These are phyloP conservation scores for Catalaphyllia jardinei DNA, from an alignment of 64 coral and sea anemone genomes.

Conservation along the genomic window DNA sequence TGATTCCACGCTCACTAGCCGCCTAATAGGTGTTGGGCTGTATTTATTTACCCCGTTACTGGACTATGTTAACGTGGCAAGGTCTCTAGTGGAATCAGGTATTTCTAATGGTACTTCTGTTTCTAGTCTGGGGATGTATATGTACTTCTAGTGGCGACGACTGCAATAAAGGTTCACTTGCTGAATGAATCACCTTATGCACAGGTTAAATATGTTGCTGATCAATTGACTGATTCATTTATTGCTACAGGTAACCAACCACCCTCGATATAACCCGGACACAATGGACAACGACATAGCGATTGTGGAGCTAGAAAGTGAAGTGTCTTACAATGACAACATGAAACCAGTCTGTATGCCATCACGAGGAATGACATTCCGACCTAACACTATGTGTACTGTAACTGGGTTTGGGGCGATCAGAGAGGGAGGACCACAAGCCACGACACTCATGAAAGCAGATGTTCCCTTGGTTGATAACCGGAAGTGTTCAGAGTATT, in stretches of 20 bases:
- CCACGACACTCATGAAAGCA: constrained; percentile 19
- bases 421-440: neutral
- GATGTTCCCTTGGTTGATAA: constrained; percentile 11
- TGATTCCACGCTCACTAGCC: no score
- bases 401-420: constrained; percentile 32
- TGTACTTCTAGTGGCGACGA: no score
- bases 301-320: constrained; percentile 13
- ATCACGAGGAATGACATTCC: neutral
- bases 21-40: no score
- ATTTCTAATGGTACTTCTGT: no score
- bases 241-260: neutral
- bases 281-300: constrained; percentile 33
- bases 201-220: neutral
- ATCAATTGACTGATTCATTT: neutral
- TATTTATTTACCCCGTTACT: no score
- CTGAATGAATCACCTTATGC: neutral
- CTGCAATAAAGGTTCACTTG: no score
- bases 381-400: neutral
- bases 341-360: constrained; percentile 57
- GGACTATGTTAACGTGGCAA: no score
- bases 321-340: constrained; percentile 4
- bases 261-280: constrained; percentile 15
- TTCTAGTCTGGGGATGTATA: no score
- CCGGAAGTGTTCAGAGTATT: neutral
- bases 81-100: no score